These are phyloP conservation scores for Carterocephalus palaemon DNA, from an alignment of 2,888 invertebrate genomes.

Conservation along the genomic window DNA sequence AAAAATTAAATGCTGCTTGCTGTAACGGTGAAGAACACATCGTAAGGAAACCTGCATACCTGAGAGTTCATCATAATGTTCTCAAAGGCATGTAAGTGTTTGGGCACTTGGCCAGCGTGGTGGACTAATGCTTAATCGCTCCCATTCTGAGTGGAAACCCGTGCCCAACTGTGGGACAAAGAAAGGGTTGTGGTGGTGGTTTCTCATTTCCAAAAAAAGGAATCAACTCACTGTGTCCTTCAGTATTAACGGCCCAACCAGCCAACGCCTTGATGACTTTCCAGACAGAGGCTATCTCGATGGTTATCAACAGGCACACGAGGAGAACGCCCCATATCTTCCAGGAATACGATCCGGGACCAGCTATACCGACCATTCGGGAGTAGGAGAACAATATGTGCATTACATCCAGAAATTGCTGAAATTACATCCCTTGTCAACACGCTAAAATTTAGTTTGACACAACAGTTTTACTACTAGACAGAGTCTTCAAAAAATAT, in stretches of 20 bases:
- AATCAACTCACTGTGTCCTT: constrained; percentile 47
- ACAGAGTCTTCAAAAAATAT: too few species aligned
- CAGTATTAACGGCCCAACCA: constrained; percentile 49
- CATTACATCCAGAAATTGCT: constrained; percentile 51
- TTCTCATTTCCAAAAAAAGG: neutral
- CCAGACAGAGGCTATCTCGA: constrained; percentile 47
- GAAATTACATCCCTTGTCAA: constrained; percentile 7
- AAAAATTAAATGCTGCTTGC: too few species aligned
- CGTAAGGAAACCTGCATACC: too few species aligned
- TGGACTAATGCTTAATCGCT: too few species aligned
- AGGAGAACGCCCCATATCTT: constrained; percentile 44
- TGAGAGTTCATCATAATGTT: too few species aligned
- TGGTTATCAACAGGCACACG: constrained; percentile 35
- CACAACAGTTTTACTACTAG: too few species aligned
- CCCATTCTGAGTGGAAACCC: too few species aligned
- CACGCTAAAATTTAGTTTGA: too few species aligned
- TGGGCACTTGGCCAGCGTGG: too few species aligned
- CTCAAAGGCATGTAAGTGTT: too few species aligned
- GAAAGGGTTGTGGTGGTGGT: neutral
- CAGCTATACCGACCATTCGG: constrained; percentile 48
- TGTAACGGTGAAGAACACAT: too few species aligned
- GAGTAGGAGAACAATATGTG: constrained; percentile 43
- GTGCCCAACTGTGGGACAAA: neutral
- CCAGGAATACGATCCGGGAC: constrained; percentile 37
- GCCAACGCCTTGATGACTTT: constrained; percentile 52